Evolutionary conservation across 2,113 vertebrate species (phyloP), one percentile per base, ranked within the genome.

Genomic region (Saimiri boliviensis): DNA sequence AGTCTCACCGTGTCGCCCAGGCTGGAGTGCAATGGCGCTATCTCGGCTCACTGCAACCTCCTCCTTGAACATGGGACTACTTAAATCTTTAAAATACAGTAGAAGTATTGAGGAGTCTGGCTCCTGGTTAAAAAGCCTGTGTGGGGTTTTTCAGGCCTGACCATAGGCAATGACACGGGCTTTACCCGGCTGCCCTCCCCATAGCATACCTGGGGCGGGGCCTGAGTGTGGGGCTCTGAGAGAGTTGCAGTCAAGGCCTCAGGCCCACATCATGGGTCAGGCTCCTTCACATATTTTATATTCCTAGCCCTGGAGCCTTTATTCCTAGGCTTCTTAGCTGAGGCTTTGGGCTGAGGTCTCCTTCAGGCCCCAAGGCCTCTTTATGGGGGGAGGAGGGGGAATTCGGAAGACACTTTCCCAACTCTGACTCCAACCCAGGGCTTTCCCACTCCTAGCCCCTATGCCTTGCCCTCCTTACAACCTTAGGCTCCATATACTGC

Each of bases 31-130:
- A 52, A 52, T 17, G 52, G 52, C 5, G 1, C 52, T 52, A 52
- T 52, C 52, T 52, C 52, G 5, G 52, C 52, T 52, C 52, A 17
- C 52, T 52, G 16, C 16, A 17, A 52, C 52, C 52, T 52, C 52
- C 52, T 52, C 52, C 52, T 52, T 17, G 52, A 52, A 52, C 52
- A 52, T 7, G 12, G n/a, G 47, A 73, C 20, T 58, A 89, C 42
- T 94, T 87, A 66, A 77, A 86, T 35, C n/a, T 82, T 92, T 88
- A 94, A 95, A 86, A 81, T 86, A 77, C n/a, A 54, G 20, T 56
- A 21, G 5, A 96, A 88, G 68, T 89, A 85, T 14, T 92, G 84
- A 94, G 84, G 60, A 92, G 14, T 85, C 42, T 4, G 1, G 40
- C 17, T 60, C 42, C 30, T 84, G 23, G 40, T 91, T 71, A 94